Percentiles rank a stretch among this genome's conserved stretches.
These are phyloP conservation scores for Palaemon carinicauda DNA, from an alignment of 1,140 invertebrate species.

Conservation along the genomic window DNA sequence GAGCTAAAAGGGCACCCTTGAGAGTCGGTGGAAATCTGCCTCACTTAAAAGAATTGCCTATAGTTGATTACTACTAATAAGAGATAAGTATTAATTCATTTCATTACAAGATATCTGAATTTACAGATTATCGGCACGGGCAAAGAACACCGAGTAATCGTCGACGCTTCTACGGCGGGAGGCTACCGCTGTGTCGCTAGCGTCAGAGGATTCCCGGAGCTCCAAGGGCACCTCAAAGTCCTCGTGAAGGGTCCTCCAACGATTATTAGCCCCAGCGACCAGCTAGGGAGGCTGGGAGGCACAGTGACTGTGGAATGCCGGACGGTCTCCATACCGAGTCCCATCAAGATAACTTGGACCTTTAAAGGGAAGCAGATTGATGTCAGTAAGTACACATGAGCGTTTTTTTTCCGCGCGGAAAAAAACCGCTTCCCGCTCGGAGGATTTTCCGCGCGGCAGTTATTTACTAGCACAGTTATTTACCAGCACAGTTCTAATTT, in stretches of 20 bases:
- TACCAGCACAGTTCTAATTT: no score
- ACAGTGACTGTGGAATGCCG: constrained; percentile 25
- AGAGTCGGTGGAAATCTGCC: no score
- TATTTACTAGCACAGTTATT: no score
- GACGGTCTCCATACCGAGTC: constrained; percentile 31
- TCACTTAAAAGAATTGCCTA: no score
- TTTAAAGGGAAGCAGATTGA: background rate
- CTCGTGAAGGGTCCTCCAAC: constrained; percentile 24
- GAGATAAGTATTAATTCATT: no score
- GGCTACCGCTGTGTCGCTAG: constrained; percentile 16
- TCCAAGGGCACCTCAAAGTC: background rate
- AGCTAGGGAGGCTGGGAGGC: constrained; percentile 28
- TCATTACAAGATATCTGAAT: no score
- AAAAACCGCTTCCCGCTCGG: no score
- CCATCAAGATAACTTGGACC: constrained; percentile 33
- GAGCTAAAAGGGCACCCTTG: no score
- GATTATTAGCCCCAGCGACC: constrained; percentile 28
- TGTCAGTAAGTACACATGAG: background rate
- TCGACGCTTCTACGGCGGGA: background rate
- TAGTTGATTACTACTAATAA: no score
- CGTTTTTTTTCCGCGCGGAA: background rate
- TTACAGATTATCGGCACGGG: constrained; percentile 24
- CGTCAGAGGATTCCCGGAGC: constrained; percentile 33
- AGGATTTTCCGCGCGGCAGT: no score
- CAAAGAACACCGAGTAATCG: background rate